Evolutionary conservation across 2,113 vertebrate species (phyloP).

Genomic region (Pangasianodon gigas): DNA sequence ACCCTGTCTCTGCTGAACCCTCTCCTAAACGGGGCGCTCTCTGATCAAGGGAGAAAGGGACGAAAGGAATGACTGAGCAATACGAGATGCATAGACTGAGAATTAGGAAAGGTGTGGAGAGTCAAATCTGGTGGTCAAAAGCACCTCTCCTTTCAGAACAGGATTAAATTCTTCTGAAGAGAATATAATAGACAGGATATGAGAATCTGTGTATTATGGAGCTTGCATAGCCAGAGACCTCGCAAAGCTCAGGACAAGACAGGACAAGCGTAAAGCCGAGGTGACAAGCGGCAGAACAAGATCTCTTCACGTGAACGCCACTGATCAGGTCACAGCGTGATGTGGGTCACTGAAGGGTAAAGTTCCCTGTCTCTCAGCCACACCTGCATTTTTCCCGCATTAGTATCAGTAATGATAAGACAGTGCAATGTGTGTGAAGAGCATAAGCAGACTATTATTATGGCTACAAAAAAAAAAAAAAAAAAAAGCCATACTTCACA

Average conservation of each 20-base stretch:
- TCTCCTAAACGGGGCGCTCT: constrained; percentile 21
- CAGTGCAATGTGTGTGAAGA: not conserved
- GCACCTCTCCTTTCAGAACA: not conserved
- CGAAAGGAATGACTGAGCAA: not conserved
- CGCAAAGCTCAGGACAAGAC: not conserved
- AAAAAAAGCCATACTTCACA: not conserved
- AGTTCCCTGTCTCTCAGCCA: not conserved
- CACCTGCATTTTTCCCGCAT: not conserved
- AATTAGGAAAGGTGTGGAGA: not conserved
- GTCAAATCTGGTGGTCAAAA: not conserved
- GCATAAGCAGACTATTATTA: not conserved
- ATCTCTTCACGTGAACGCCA: not conserved
- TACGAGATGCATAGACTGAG: not conserved
- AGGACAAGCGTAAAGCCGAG: not conserved
- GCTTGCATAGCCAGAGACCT: not conserved
- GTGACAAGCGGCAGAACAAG: not conserved
- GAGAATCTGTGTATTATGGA: not conserved
- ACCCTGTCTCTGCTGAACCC: constrained; percentile 7
- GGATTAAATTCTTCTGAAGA: not conserved
- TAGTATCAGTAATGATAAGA: not conserved
- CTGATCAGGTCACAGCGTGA: not conserved
- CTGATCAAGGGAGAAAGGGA: not conserved
- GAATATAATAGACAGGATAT: not conserved
- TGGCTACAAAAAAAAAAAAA: not conserved
- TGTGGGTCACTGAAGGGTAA: not conserved